Base-by-base conservation (phyloP, 2,888 invertebrate species). In the Salpingus planirostris region DNA sequence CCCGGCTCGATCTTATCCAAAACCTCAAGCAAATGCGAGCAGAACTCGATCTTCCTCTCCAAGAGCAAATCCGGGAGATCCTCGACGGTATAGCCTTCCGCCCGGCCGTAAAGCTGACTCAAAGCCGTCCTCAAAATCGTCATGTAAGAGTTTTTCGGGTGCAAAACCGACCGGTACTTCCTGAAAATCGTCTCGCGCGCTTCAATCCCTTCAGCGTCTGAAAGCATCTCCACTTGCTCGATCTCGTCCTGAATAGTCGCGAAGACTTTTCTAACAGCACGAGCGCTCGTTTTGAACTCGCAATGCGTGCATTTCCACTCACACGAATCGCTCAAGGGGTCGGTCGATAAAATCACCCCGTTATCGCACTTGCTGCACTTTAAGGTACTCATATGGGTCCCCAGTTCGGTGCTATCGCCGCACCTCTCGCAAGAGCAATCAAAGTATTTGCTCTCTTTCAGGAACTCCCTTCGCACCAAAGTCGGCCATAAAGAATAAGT, bases 371-470 rank as follows among this genome's bases (percentile, higher is more conserved):
- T 80, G 46, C 69, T 77, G 52, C 89, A 90, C 57, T 82, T 85
- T 2, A 89, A 60, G 0, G 86, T 78, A 43, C 87, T 82, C 54
- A 85, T 71, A 53, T 86, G 75, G 0, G 88, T 85, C 5, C 78
- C 82, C 25, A 89, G 62, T 57, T 90, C 90, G 0, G 79, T 80
- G 6, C 86, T 82, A 60, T 89, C 88, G 1, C 71, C 65, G 55
- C 89, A 90, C 29, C 89, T 71, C 2, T 65, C 52, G 49, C 89
- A 90, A 15, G 70, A 71, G 59, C 89, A 90, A 11, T 71, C 70
- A 60, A 90, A 90, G 62, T 80, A 83, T 68, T 89, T 89, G 14
- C 85, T 80, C 51, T 79, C 74, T 30, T 69, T 66, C 2, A 90
- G 66, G 55, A 75, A 77, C 42, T 76, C 74, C 26, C 86, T 72